Percentiles rank a stretch among this genome's conserved stretches.
Evolutionary conservation across 2,888 invertebrate genomes (phyloP).

Genomic region (Colletes collaris): DNA sequence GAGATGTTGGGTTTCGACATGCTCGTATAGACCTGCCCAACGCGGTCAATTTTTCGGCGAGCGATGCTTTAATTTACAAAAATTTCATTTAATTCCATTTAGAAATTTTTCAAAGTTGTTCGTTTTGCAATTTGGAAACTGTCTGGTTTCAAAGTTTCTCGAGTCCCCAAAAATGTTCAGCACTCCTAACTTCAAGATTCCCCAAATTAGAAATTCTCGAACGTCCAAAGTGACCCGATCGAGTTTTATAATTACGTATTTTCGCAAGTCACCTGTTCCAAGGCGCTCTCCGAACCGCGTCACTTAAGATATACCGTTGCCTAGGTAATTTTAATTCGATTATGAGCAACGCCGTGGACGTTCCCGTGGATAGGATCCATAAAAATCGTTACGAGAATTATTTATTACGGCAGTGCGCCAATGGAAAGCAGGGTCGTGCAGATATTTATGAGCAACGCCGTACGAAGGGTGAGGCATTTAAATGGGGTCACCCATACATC

Average conservation of each 20-base stretch:
- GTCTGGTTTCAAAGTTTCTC: background rate
- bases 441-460: constrained; percentile 48
- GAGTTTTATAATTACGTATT: background rate
- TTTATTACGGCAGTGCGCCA: constrained; percentile 51
- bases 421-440: constrained; percentile 39
- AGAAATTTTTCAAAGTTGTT: too few relatives aligned
- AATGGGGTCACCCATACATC: constrained; percentile 54
- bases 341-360: constrained; percentile 22
- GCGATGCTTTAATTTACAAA: background rate
- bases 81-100: background rate
- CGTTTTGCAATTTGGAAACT: too few relatives aligned
- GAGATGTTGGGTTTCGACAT: constrained; percentile 49
- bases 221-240: too few relatives aligned
- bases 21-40: background rate
- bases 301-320: background rate
- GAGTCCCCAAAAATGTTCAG: too few relatives aligned
- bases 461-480: constrained; percentile 52
- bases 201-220: background rate
- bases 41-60: constrained; percentile 12
- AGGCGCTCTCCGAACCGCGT: background rate
- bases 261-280: background rate
- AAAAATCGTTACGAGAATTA: constrained; percentile 56
- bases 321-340: constrained; percentile 29
- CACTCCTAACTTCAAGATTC: too few relatives aligned
- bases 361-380: constrained; percentile 28